Evolutionary conservation across 2,797 vertebrate genomes (phyloP), one percentile per base, ranked within the genome.

Genomic region (Myiotriccus ornatus): DNA sequence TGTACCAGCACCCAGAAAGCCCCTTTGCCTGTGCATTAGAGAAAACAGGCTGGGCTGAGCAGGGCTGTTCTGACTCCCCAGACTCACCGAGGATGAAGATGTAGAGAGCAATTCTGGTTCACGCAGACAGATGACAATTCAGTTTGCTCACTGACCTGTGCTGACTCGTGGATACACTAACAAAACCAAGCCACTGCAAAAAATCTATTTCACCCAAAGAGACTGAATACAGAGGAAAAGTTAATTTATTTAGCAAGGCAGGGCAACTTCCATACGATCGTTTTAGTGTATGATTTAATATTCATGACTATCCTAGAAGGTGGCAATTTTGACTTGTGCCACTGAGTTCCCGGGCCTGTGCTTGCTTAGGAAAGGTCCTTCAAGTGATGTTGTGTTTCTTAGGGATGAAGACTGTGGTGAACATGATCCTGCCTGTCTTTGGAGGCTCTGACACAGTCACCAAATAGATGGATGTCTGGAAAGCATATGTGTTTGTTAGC

Each of bases 81-180:
- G 41, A 47, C 62, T 82, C 3, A 0, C 56, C 12, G 35, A 41
- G 0, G 14, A 74, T 37, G 41, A 87, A 90, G 79, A 65, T 0
- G 0, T 19, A 92, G 39, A 41, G 49, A 69, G 65, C 68, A 89
- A 13, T 75, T 70, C 84, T 80, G 56, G 27, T 68, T 27, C 84
- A 80, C 0, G 0, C 71, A 89, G 11, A 28, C 75, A 83, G 60
- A 73, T 64, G 64, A 85, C 84, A 93, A 87, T 74, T 95, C 71
- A 87, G 63, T 64, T 79, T 92, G 83, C 74, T 85, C 74, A 34
- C 74, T 94, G 86, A 95, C 88, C 93, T 94, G 27, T 52, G 63
- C 41, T 84, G 80, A 82, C 86, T 95, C 67, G 87, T 56, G 3
- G 1, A 3, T 27, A 3, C 18, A 43, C 19, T 11, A n/a, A 90